phyloP scores from a whole-genome alignment of 1,140 invertebrate genomes.

The Tyrophagus putrescentiae region DNA sequence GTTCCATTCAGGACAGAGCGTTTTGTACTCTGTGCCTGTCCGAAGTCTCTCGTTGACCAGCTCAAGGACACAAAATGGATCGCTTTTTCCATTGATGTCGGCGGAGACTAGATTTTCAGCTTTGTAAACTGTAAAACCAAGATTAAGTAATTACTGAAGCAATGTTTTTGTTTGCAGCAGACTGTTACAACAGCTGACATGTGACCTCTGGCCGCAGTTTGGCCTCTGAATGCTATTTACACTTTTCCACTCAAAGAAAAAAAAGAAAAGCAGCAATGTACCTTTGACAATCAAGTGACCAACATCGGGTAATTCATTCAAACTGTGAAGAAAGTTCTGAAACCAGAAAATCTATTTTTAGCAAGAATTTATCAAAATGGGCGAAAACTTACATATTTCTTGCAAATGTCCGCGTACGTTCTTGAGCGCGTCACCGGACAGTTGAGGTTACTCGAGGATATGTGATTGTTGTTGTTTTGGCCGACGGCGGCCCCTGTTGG shows the following conservation, averaged over 20 bases:
- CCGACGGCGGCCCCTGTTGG: conserved; percentile 29
- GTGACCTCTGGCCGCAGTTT: too few relatives aligned
- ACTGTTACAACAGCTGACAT: too few relatives aligned
- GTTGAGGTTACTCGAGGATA: too few relatives aligned
- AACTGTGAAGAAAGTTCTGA: conserved; percentile 33
- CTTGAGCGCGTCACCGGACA: conserved; percentile 55
- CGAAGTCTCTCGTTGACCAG: conserved; percentile 82
- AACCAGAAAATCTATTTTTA: conserved; percentile 10
- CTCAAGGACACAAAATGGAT: conserved; percentile 95
- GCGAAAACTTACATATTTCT: conserved; percentile 56
- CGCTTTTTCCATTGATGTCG: conserved; percentile 68
- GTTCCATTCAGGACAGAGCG: conserved; percentile 87
- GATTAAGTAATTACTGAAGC: too few relatives aligned
- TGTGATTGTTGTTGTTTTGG: not conserved
- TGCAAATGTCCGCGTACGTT: conserved; percentile 45
- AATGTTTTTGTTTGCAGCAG: too few relatives aligned
- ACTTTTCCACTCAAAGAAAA: too few relatives aligned
- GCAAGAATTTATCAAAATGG: conserved; percentile 2
- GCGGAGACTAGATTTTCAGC: conserved; percentile 75
- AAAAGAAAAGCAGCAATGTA: conserved; percentile 26
- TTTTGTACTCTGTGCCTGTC: conserved; percentile 98
- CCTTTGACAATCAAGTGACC: conserved; percentile 38
- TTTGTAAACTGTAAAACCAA: conserved; percentile 51
- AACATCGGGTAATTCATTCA: conserved; percentile 34
- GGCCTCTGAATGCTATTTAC: too few relatives aligned